Evolutionary conservation across 2,888 invertebrate species (phyloP).

Genomic region (Ectobius pallidus): DNA sequence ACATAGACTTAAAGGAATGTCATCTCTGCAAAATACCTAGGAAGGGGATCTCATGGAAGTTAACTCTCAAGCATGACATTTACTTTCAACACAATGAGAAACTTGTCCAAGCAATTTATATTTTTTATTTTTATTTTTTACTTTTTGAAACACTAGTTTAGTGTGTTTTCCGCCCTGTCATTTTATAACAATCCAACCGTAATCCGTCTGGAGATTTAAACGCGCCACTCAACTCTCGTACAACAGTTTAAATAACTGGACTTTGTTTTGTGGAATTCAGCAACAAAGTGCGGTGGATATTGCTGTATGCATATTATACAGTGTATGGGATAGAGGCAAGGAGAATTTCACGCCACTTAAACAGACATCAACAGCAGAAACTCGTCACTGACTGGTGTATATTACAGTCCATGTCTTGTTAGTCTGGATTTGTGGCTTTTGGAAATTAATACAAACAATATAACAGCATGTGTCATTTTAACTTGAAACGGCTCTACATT

Average conservation of each 20-base stretch:
- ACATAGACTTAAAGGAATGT: too few relatives aligned
- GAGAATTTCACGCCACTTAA: slow-evolving; percentile 22
- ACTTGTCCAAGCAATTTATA: too few relatives aligned
- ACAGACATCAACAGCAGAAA: slow-evolving; percentile 5
- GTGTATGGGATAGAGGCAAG: slow-evolving; percentile 1
- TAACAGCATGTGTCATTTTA: slow-evolving; percentile 6
- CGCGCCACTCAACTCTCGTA: not conserved
- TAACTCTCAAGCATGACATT: too few relatives aligned
- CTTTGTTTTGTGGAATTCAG: not conserved
- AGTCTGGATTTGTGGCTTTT: slow-evolving; percentile 31
- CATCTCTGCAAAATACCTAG: too few relatives aligned
- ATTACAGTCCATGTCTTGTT: slow-evolving; percentile 24
- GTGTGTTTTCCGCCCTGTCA: too few relatives aligned
- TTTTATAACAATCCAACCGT: not conserved
- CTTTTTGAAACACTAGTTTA: too few relatives aligned
- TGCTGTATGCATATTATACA: not conserved
- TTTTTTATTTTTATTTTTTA: too few relatives aligned
- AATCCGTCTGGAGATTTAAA: not conserved
- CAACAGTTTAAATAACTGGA: not conserved
- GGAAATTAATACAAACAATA: slow-evolving; percentile 32
- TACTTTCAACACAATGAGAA: too few relatives aligned
- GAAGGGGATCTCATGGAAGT: too few relatives aligned
- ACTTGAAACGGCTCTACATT: not conserved
- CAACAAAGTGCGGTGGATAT: not conserved
- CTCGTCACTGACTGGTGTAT: too few relatives aligned